These are phyloP conservation scores for Lordiphosa stackelbergi DNA, from an alignment of 1,140 invertebrate genomes.

Conservation along the genomic window DNA sequence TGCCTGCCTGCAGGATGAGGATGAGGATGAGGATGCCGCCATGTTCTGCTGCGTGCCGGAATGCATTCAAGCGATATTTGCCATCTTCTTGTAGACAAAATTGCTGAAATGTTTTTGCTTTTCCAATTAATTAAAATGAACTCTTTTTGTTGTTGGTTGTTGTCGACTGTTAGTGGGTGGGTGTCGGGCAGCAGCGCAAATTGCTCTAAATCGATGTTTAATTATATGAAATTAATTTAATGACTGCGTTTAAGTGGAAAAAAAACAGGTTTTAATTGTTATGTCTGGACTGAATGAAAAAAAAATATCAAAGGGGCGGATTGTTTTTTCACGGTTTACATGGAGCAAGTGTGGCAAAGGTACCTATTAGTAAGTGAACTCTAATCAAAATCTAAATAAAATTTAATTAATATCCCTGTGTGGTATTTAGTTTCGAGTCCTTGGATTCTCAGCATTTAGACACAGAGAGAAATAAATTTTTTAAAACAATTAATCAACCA, in stretches of 20 bases:
- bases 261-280: conserved; percentile 28
- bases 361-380: background rate
- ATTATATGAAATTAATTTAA: conserved; percentile 49
- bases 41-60: conserved; percentile 23
- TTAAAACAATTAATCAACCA: too few relatives aligned
- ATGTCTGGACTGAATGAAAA: background rate
- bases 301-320: background rate
- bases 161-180: background rate
- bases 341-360: background rate
- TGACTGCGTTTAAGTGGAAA: conserved; percentile 1
- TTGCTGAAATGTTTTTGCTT: conserved; percentile 53
- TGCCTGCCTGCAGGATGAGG: conserved; percentile 1
- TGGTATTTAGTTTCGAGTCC: too few relatives aligned
- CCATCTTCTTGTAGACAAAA: conserved; percentile 50
- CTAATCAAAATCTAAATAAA: background rate
- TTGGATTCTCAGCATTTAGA: too few relatives aligned
- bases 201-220: conserved; percentile 20
- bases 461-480: too few relatives aligned
- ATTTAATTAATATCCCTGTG: background rate
- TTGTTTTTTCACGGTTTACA: background rate
- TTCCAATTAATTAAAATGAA: conserved; percentile 65
- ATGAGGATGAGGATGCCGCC: background rate
- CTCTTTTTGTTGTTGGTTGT: conserved; percentile 5
- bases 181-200: background rate
- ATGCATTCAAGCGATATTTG: conserved; percentile 45